A percentile compares a stretch with the other conserved stretches of the same genome.
Evolutionary conservation across 2,113 vertebrate genomes (phyloP).

Genomic region (rabbit (Oryctolagus cuniculus)): mOryCun1.1 NC_091436.1:77712001-77712500

Average conservation of each 20-base stretch:
- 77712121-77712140: constrained; percentile 82
- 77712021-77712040: constrained; percentile 54
- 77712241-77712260: constrained; percentile 87
- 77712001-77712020: constrained; percentile 2
- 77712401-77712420: constrained; percentile 53
- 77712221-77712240: constrained; percentile 83
- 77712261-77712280: constrained; percentile 90
- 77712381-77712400: constrained; percentile 81
- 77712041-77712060: constrained; percentile 66
- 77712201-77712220: constrained; percentile 85
- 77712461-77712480: constrained; percentile 52
- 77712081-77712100: constrained; percentile 76
- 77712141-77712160: constrained; percentile 83
- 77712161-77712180: constrained; percentile 83
- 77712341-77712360: constrained; percentile 82
- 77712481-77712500: constrained; percentile 22
- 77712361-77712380: constrained; percentile 81
- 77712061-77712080: constrained; percentile 71
- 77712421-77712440: constrained; percentile 58
- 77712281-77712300: constrained; percentile 85
- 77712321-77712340: constrained; percentile 75
- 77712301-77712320: constrained; percentile 84
- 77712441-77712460: constrained; percentile 45
- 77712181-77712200: constrained; percentile 81
- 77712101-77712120: constrained; percentile 75